Conservation (phyloP, 1,140 invertebrate genomes). For the Tetraneura akinire region DNA sequence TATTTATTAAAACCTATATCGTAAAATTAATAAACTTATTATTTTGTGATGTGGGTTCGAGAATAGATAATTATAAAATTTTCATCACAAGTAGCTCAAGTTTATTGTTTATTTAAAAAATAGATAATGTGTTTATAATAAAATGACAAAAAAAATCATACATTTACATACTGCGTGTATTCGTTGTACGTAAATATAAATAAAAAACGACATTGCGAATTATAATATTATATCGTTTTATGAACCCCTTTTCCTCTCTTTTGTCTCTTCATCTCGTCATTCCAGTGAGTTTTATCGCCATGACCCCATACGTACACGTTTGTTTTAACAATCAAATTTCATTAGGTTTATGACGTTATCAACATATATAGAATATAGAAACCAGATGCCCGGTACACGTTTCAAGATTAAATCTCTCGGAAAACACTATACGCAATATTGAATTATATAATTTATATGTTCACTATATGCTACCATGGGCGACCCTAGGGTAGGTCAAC, state of each 20-base stretch:
- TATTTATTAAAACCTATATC: no score
- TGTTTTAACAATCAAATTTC: conserved; percentile 32
- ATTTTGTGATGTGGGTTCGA: no score
- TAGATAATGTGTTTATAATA: neutral
- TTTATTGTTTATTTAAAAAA: no score
- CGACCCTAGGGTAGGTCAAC: no score
- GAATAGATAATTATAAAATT: no score
- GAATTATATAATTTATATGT: neutral
- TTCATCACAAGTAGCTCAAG: no score
- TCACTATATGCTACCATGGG: no score
- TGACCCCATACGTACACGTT: no score
- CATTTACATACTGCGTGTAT: neutral
- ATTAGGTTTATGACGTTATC: conserved; percentile 30
- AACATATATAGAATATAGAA: conserved; percentile 2
- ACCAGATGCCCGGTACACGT: neutral
- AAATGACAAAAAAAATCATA: neutral
- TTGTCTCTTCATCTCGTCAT: neutral
- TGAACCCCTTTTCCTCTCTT: conserved; percentile 16
- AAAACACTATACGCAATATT: conserved; percentile 28
- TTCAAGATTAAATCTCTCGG: conserved; percentile 34
- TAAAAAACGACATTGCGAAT: conserved; percentile 45
- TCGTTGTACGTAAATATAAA: neutral
- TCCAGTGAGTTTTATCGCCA: conserved; percentile 20
- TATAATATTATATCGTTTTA: conserved; percentile 32
- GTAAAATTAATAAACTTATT: neutral